Base-by-base conservation (phyloP, 2,888 invertebrate species). In the Ellobium chinense region DNA sequence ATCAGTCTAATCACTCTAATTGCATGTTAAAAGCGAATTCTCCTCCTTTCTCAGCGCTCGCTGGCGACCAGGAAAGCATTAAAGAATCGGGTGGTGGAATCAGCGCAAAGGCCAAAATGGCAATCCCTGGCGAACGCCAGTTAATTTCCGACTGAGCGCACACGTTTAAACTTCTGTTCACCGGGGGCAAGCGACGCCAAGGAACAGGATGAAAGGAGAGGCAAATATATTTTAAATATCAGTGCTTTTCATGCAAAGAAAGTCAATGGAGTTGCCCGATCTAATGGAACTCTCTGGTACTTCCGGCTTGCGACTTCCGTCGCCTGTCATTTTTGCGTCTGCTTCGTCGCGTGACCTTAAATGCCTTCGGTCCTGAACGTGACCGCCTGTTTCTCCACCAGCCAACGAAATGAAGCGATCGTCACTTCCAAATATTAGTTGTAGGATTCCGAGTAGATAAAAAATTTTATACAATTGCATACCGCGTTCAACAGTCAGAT, bases 201-300 rank as follows among this genome's bases (percentile, higher is more conserved):
- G 31, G 54, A 46, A 31, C 62, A 39, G 39, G 74, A 46, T 63
- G 74, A 74, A 75, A 75, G 65, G 75, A 34, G 65, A 46, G 31
- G 65, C 39, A 65, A 29, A 75, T 75, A 65, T 63, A 75, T 75
- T 75, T 75, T 75, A 75, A 75, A 75, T 65, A 75, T 75, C 63
- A 31, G 46, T 31, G 75, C 34, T 46, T 65, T 75, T 63, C 65
- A 39, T 63, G 65, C 65, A 63, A 72, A 70, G 70, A 78, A 72
- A 62, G 70, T 70, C 63, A 72, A 63, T 78, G 34, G 65, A 72
- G 70, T 70, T 54, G 70, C 70, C 54, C 58, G 63, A 63, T 70
- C 70, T 78, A 78, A 78, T 78, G 78, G 78, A 72, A 78, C 70
- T 78, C 72, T 78, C 78, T 78, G 63, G 78, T 78, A 78, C 78